Conservation (phyloP, 1,140 invertebrate species). For the Rhyzopertha dominica region DNA sequence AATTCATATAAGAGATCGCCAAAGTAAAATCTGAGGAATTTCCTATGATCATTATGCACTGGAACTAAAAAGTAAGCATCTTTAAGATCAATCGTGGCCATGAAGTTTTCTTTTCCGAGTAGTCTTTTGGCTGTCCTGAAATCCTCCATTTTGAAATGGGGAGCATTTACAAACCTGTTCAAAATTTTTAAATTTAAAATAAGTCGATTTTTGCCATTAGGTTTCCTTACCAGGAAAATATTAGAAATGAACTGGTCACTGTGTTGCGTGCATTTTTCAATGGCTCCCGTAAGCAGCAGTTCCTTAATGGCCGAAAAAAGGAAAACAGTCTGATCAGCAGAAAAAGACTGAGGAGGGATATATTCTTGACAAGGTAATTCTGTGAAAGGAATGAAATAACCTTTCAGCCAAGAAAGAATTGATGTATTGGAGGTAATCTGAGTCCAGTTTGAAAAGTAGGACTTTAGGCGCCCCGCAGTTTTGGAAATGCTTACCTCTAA, state of each 20-base stretch:
- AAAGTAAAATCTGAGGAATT: slow-evolving; percentile 25
- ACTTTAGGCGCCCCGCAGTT: neutral
- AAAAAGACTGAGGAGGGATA: neutral
- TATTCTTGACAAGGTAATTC: neutral
- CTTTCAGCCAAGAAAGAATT: slow-evolving; percentile 5
- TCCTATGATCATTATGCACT: slow-evolving; percentile 18
- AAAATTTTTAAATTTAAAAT: slow-evolving; percentile 30
- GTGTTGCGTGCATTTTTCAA: no score
- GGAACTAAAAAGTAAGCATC: slow-evolving; percentile 14
- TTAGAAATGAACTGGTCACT: slow-evolving; percentile 2
- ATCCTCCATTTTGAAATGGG: slow-evolving; percentile 34
- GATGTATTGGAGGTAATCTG: neutral
- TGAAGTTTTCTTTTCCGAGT: neutral
- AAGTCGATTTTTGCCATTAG: slow-evolving; percentile 25
- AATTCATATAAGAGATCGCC: slow-evolving; percentile 22
- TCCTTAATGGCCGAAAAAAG: neutral
- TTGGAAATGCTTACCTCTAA: neutral
- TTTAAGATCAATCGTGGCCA: slow-evolving; percentile 13
- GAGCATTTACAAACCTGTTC: slow-evolving; percentile 24
- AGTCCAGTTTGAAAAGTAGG: slow-evolving; percentile 2
- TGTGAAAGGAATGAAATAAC: slow-evolving; percentile 4
- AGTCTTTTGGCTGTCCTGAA: slow-evolving; percentile 15
- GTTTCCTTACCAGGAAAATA: slow-evolving; percentile 23
- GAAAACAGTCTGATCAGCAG: no score
- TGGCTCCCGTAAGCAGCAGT: neutral